phyloP scores from a whole-genome alignment of 1,140 invertebrate species.

The Dryas iulia region DNA sequence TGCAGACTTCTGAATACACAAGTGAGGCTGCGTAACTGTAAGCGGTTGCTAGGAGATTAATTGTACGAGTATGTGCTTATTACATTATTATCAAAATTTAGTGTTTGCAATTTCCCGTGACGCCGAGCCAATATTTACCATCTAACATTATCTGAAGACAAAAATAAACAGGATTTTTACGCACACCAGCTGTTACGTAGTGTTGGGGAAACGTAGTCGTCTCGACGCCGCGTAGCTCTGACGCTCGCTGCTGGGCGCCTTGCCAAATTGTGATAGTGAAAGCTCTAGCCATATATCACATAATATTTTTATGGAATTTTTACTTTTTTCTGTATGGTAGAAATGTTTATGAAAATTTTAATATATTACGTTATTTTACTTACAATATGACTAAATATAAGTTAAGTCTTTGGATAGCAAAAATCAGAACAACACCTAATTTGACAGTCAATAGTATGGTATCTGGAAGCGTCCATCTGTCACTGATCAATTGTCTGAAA shows the following conservation, averaged over 20 bases:
- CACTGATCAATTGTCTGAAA: constrained; percentile 23
- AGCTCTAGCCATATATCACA: not conserved
- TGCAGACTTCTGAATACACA: too few species aligned
- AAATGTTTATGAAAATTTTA: too few species aligned
- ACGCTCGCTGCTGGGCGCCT: constrained; percentile 8
- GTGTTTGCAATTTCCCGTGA: not conserved
- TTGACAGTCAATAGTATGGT: not conserved
- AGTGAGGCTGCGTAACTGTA: too few species aligned
- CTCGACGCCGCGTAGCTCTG: not conserved
- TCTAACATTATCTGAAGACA: constrained; percentile 13
- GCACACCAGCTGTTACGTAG: constrained; percentile 17
- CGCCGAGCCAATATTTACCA: constrained; percentile 19
- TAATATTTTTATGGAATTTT: too few species aligned
- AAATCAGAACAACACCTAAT: not conserved
- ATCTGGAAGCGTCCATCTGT: constrained; percentile 14
- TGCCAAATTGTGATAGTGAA: constrained; percentile 25
- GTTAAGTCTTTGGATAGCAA: not conserved
- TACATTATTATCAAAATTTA: not conserved
- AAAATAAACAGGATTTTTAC: constrained; percentile 21
- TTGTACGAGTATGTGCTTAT: not conserved
- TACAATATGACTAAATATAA: too few species aligned
- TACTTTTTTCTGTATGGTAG: not conserved
- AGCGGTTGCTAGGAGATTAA: not conserved
- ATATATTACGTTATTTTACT: too few species aligned
- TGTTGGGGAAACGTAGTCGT: constrained; percentile 12